These are phyloP conservation scores for Rachycentron canadum DNA, from an alignment of 2,797 vertebrate species.

Conservation along the genomic window DNA sequence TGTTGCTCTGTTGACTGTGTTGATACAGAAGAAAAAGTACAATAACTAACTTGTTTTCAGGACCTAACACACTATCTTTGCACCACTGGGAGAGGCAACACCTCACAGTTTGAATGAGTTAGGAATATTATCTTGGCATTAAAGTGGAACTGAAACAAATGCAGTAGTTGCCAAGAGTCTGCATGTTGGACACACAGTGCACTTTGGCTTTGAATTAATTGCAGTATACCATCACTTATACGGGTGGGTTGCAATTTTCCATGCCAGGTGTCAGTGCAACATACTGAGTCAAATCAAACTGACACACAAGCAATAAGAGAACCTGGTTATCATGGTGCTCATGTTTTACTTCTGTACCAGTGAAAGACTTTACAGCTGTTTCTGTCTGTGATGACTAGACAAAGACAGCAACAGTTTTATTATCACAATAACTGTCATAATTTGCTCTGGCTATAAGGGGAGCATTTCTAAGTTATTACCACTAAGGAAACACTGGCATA, in stretches of 20 bases:
- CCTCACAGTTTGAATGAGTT: conserved; percentile 13
- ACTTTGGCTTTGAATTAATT: conserved; percentile 37
- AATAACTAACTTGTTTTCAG: neutral
- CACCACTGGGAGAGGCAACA: neutral
- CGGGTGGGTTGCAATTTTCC: conserved; percentile 10
- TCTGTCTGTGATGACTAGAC: conserved; percentile 5
- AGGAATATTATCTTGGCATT: conserved; percentile 19
- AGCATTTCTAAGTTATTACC: neutral
- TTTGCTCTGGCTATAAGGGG: neutral
- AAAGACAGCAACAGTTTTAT: conserved; percentile 24
- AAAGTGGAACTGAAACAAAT: conserved; percentile 35
- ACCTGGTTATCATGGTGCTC: neutral
- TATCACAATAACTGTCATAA: conserved; percentile 13
- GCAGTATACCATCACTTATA: conserved; percentile 19
- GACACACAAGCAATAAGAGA: neutral
- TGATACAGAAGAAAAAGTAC: neutral
- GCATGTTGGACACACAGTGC: neutral
- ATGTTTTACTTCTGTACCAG: neutral
- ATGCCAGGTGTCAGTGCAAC: conserved; percentile 26
- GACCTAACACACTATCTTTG: conserved; percentile 2
- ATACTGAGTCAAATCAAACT: conserved; percentile 27
- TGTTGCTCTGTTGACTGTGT: neutral
- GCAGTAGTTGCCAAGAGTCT: conserved; percentile 22
- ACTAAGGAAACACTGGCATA: neutral
- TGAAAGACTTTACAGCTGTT: conserved; percentile 7